Base-by-base conservation (phyloP, 2,888 invertebrate genomes). In the Gibbula magus region DNA sequence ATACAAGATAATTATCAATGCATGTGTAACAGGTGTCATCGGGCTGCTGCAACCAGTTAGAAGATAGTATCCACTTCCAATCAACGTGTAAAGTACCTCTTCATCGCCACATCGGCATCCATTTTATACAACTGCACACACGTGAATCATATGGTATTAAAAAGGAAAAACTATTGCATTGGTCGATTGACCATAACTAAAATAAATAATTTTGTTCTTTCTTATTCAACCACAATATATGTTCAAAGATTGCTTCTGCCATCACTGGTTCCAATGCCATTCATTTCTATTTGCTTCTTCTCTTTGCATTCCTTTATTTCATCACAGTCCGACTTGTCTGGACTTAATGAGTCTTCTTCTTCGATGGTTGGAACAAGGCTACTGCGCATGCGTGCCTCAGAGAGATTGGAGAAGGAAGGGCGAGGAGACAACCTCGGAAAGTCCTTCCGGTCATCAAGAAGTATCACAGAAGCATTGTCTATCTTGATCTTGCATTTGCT, bases 401-500 rank as follows among this genome's bases (percentile, higher is more conserved):
- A 75, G 39, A 85, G 80, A 52, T 81, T 82, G 54, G 83, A 76
- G 3, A 84, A 76, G 0, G 85, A 85, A 13, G 82, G 80, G 13
- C 84, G 81, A 13, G 84, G 85, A 29, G 84, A 84, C 61, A 84
- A 75, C 32, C 82, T 79, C 5, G 84, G 85, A 32, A 85, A 82
- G 73, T 85, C 85, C 66, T 77, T 82, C 73, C 83, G 83, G 83
- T 85, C 85, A 51, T 83, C 82, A 25, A 85, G 78, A 5, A 85
- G 75, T 73, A 85, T 84, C 77, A 85, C 82, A 75, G 84, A 84
- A 52, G 87, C 81, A 77, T 87, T 87, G 76, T 90, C 89, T 66
- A 90, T 85, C 75, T 87, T 87, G 54, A 89, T 86, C 81, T 89
- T 89, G 79, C 86, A 86, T 78, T 90, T 90, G 77, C 87, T 86